Evolutionary conservation across 1,140 invertebrate genomes (phyloP).

Genomic region (Cardiocondyla obscurior): DNA sequence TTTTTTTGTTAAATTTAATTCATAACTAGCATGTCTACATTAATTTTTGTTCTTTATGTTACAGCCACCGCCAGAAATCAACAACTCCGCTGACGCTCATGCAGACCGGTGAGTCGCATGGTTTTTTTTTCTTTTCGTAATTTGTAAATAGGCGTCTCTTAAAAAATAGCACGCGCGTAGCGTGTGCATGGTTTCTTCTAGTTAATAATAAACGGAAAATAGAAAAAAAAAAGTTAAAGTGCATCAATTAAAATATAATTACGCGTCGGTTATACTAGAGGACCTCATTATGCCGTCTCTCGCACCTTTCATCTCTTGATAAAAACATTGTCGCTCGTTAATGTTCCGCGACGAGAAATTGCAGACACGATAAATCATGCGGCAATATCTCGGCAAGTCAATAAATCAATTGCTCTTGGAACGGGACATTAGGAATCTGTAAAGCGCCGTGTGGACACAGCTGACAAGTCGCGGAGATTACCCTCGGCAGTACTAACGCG

Average conservation of each 20-base stretch:
- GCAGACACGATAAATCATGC: constrained; percentile 41
- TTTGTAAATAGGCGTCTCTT: too few relatives aligned
- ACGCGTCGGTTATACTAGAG: neutral
- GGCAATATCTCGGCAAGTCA: constrained; percentile 51
- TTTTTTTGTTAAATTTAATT: too few relatives aligned
- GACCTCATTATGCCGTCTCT: neutral
- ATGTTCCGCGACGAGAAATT: constrained; percentile 27
- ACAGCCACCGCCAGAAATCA: too few relatives aligned
- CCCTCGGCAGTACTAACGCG: constrained; percentile 66
- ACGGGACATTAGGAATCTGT: constrained; percentile 52
- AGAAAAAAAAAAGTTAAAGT: neutral
- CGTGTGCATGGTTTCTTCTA: too few relatives aligned
- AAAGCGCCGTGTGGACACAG: constrained; percentile 69
- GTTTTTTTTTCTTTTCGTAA: too few relatives aligned
- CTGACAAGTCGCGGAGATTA: constrained; percentile 66
- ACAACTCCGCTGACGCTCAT: too few relatives aligned
- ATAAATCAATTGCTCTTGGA: constrained; percentile 63
- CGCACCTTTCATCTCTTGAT: neutral
- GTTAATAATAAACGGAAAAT: neutral
- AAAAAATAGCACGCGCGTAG: too few relatives aligned
- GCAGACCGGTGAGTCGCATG: too few relatives aligned
- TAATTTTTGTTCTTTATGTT: too few relatives aligned
- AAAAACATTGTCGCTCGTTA: neutral
- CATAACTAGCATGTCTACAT: too few relatives aligned
- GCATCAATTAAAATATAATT: neutral